A percentile compares a stretch with the other conserved stretches of the same genome.
phyloP scores from a whole-genome alignment of 23 tunicate species.

The Corella eumyota region DNA sequence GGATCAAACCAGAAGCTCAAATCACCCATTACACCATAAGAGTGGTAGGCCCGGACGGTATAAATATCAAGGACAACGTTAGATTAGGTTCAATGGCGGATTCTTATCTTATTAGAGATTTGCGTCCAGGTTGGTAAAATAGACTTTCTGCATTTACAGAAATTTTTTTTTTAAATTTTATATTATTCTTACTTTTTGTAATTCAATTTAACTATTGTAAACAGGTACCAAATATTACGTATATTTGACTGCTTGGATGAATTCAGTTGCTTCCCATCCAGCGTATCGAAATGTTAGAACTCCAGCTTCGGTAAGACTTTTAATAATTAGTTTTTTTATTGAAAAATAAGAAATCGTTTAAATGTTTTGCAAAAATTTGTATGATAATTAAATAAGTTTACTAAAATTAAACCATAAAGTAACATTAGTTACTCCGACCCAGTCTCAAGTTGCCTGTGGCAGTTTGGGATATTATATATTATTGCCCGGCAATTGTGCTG shows the following conservation, averaged over 20 bases:
- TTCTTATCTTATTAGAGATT: slow-evolving; percentile 5
- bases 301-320: slow-evolving; percentile 3
- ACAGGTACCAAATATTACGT: slow-evolving; percentile 30
- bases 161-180: neutral
- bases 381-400: too few relatives aligned
- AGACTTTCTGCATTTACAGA: neutral
- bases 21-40: slow-evolving; percentile 47
- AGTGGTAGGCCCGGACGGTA: slow-evolving; percentile 9
- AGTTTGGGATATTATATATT: too few relatives aligned
- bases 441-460: too few relatives aligned
- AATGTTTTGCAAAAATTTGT: too few relatives aligned
- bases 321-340: too few relatives aligned
- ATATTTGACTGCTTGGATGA: slow-evolving; percentile 32
- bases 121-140: slow-evolving; percentile 19
- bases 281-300: slow-evolving; percentile 2
- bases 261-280: slow-evolving; percentile 5
- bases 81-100: slow-evolving; percentile 8
- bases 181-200: too few relatives aligned
- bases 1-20: slow-evolving; percentile 17
- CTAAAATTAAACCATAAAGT: too few relatives aligned
- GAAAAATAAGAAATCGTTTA: too few relatives aligned
- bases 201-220: too few relatives aligned
- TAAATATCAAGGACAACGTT: slow-evolving; percentile 5
- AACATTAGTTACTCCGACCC: too few relatives aligned
- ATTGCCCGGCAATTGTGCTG: too few relatives aligned